phyloP scores from a whole-genome alignment of 2,113 vertebrate genomes.

The Peromyscus leucopus region DNA sequence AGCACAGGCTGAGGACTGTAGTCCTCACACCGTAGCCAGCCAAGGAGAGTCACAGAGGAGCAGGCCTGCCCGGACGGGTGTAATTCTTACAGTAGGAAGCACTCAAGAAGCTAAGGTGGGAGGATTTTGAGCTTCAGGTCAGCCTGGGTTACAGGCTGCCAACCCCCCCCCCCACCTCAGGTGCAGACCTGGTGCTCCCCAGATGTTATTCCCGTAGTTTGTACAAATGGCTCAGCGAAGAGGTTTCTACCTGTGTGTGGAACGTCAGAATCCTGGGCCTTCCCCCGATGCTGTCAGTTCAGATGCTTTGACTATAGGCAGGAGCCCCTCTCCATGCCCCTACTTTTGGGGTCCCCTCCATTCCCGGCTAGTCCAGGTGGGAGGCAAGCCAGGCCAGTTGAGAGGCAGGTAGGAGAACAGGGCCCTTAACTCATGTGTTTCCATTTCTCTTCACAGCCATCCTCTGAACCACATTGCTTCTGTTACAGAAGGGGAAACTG shows the following conservation, averaged over 20 bases:
- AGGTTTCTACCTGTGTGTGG: not conserved
- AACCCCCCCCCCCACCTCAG: no score
- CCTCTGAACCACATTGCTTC: not conserved
- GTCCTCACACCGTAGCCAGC: no score
- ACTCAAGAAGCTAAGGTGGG: not conserved
- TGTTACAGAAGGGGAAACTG: not conserved
- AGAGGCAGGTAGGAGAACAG: not conserved
- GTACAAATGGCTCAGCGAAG: not conserved
- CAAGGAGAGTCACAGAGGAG: not conserved
- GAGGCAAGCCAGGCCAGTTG: not conserved
- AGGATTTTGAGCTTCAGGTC: not conserved
- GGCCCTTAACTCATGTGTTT: not conserved
- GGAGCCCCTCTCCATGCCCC: not conserved
- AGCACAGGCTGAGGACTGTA: not conserved
- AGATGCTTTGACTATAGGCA: constrained; percentile 16
- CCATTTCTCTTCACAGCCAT: not conserved
- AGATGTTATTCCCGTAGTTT: not conserved
- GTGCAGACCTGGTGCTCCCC: not conserved
- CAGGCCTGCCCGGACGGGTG: not conserved
- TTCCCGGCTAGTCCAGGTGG: not conserved
- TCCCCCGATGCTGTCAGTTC: not conserved
- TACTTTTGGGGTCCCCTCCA: not conserved
- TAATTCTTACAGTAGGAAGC: not conserved
- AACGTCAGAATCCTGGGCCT: constrained; percentile 10
- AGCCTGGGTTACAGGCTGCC: not conserved